These are phyloP conservation scores for Babylonia areolata DNA, from an alignment of 1,140 invertebrate species.

Conservation along the genomic window DNA sequence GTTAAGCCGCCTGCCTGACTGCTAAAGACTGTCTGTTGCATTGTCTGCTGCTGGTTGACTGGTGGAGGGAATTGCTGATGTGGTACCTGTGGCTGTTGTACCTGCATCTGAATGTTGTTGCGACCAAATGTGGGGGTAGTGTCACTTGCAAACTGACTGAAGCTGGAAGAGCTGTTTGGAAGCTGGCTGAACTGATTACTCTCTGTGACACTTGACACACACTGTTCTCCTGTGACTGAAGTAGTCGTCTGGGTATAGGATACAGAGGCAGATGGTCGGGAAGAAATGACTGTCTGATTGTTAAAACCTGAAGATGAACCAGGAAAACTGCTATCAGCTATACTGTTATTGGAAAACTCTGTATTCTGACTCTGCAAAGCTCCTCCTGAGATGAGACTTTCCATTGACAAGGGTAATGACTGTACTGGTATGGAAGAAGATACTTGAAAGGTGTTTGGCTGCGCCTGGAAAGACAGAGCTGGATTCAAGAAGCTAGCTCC, in stretches of 20 bases:
- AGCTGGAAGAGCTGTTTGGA: not conserved
- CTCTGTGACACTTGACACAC: not conserved
- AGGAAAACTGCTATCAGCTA: not conserved
- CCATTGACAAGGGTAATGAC: not conserved
- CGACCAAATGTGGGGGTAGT: not conserved
- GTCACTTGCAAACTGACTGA: conserved; percentile 5
- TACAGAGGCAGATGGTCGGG: not conserved
- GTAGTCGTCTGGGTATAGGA: not conserved
- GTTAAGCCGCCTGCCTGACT: not conserved
- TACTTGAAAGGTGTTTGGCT: conserved; percentile 28
- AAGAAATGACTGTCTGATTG: not conserved
- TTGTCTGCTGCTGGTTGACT: not conserved
- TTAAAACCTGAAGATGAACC: not conserved
- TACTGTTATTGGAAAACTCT: not conserved
- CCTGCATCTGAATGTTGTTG: conserved; percentile 10
- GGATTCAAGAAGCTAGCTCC: conserved; percentile 15
- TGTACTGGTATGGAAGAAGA: not conserved
- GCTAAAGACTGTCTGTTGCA: not conserved
- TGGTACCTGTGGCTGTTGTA: conserved; percentile 23
- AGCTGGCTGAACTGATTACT: not conserved
- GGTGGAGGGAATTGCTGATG: conserved; percentile 10
- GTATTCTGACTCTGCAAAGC: not conserved
- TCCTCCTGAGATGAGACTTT: not conserved
- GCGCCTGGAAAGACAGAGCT: conserved; percentile 15
- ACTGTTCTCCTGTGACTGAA: conserved; percentile 8